Evolutionary conservation across 2,797 vertebrate genomes (phyloP), one percentile per base, ranked within the genome.

Genomic region (Hydrocynus forskahlii): DNA sequence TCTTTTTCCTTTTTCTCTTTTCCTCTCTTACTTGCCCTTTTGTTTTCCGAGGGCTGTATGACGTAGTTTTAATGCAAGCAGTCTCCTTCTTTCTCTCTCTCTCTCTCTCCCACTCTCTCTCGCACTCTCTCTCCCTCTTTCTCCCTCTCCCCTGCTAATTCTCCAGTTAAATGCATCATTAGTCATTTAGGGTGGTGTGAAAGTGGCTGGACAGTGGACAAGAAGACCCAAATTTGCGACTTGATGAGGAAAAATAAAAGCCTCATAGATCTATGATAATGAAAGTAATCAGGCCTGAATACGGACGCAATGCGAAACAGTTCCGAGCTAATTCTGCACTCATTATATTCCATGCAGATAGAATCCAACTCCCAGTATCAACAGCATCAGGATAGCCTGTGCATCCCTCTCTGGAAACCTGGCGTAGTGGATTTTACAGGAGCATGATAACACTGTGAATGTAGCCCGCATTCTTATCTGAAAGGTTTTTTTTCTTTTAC

Each of bases 121-220:
- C 25, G 64, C 48, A 66, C 70, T 64, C 75, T 23, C 21, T 59
- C 48, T 4, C 59, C 45, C 25, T 68, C 75, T 57, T 38, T 29
- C 72, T 75, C 82, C 59, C 86, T 78, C 85, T 86, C 84, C 82
- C 81, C 74, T 76, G 82, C 88, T 90, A 91, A 90, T 90, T 87
- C 88, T 84, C 87, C 86, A 88, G 88, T 90, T 89, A 89, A 92
- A 91, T 90, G 90, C 91, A 89, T 91, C 91, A 91, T 92, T 91
- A 91, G 88, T 88, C 87, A 89, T 87, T 88, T 89, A 88, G 90
- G 90, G 86, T 91, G 86, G 88, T 90, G 89, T 90, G 89, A 91
- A 91, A 91, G 86, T 91, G 88, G 85, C 83, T 86, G 87, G 90
- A 91, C 88, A 87, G 86, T 89, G 88, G 89, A 89, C 80, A 85